Percentiles rank a stretch among this genome's conserved stretches.
phyloP scores from a whole-genome alignment of 1,140 invertebrate genomes.

The Dysdera silvatica region DNA sequence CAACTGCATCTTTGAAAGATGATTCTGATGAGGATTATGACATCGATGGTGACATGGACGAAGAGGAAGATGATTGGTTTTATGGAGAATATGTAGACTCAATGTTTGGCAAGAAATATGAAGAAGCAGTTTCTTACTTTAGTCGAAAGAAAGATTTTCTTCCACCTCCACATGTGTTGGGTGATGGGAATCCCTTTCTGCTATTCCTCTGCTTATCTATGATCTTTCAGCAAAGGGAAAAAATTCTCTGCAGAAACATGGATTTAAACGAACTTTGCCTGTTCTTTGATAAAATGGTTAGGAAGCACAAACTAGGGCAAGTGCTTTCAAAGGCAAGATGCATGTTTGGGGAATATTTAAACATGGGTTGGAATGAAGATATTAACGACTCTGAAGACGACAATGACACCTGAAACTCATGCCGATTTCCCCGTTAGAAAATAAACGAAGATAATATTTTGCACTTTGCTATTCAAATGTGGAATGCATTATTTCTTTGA shows the following conservation, averaged over 20 bases:
- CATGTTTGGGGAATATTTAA: conserved; percentile 29
- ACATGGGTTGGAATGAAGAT: conserved; percentile 22
- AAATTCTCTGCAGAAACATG: conserved; percentile 77
- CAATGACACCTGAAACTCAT: neutral
- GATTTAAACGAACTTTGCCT: conserved; percentile 96
- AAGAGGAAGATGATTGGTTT: neutral
- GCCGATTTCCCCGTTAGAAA: neutral
- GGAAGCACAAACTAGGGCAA: conserved; percentile 82
- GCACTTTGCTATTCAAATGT: neutral
- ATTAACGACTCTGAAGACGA: neutral
- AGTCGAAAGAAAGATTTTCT: conserved; percentile 42
- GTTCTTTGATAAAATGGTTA: conserved; percentile 94
- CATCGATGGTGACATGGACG: neutral
- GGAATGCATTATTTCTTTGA: no score
- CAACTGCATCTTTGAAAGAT: neutral
- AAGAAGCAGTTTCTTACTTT: conserved; percentile 9
- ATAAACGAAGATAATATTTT: neutral
- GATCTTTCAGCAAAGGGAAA: conserved; percentile 79
- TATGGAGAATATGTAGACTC: neutral
- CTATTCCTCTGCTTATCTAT: conserved; percentile 91
- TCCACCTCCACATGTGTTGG: conserved; percentile 76
- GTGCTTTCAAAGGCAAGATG: conserved; percentile 76
- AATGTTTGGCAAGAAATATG: conserved; percentile 3
- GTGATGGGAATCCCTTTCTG: conserved; percentile 88
- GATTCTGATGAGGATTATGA: conserved; percentile 5